These are phyloP conservation scores for Stictonetta naevosa DNA, from an alignment of 2,113 vertebrate genomes.

Conservation along the genomic window DNA sequence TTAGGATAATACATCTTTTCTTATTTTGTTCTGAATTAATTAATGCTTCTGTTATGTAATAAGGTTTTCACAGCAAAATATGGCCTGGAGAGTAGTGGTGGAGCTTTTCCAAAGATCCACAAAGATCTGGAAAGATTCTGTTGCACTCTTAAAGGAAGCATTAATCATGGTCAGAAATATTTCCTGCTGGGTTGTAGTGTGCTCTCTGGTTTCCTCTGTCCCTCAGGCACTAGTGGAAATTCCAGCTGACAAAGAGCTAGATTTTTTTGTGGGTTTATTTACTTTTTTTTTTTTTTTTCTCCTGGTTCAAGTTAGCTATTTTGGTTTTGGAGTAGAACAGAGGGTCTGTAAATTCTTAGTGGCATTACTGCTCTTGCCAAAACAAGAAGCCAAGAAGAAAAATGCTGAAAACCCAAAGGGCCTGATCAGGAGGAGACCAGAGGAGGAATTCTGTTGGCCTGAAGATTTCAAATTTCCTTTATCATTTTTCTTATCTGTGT, in stretches of 20 bases:
- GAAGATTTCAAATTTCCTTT: not conserved
- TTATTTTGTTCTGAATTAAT: constrained; percentile 26
- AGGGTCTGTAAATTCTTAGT: not conserved
- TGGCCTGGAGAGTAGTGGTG: not conserved
- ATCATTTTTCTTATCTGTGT: not conserved
- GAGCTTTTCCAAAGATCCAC: not conserved
- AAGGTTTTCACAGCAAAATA: constrained; percentile 34
- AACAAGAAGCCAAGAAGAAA: not conserved
- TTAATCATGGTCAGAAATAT: constrained; percentile 34
- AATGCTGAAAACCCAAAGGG: not conserved
- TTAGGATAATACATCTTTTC: constrained; percentile 55
- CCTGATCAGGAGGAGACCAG: not conserved
- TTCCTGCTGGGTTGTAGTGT: not conserved
- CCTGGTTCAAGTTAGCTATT: not conserved
- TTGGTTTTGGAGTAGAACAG: not conserved
- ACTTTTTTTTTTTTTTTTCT: not conserved
- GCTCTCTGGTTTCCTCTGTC: not conserved
- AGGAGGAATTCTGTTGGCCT: not conserved
- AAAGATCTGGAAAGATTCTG: not conserved
- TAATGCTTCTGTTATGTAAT: constrained; percentile 14
- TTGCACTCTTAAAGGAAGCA: not conserved
- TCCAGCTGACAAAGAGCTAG: not conserved
- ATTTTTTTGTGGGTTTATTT: not conserved
- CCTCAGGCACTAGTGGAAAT: not conserved
- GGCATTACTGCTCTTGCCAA: not conserved